phyloP scores from a whole-genome alignment of 2,797 vertebrate species.

The Glossophaga mutica region DNA sequence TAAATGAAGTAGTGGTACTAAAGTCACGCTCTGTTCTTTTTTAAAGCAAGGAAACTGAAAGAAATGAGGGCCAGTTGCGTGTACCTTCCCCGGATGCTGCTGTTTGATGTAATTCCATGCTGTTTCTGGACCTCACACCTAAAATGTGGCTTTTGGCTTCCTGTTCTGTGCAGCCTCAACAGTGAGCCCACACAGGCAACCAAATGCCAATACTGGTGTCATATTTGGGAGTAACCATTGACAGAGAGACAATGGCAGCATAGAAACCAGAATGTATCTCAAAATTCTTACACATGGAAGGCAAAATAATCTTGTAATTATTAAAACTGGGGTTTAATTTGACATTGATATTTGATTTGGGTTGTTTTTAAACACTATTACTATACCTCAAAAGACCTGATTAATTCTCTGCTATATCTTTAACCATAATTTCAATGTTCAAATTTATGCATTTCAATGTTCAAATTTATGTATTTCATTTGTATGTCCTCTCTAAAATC shows the following conservation, averaged over 20 bases:
- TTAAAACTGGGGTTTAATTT: conserved; percentile 32
- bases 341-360: neutral
- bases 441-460: conserved; percentile 41
- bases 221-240: neutral
- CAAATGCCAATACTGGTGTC: neutral
- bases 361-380: neutral
- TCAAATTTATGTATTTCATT: conserved; percentile 26
- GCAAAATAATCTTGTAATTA: conserved; percentile 48
- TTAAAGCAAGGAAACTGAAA: conserved; percentile 43
- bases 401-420: conserved; percentile 2
- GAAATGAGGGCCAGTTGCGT: neutral
- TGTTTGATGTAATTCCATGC: conserved; percentile 40
- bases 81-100: neutral
- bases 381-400: neutral
- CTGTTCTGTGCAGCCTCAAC: neutral
- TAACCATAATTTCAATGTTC: conserved; percentile 40
- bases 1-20: neutral
- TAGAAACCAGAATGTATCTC: neutral
- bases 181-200: neutral
- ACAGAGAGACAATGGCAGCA: conserved; percentile 6
- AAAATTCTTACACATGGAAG: neutral
- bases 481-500: neutral
- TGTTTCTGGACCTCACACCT: conserved; percentile 25
- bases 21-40: neutral
- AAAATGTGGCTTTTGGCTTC: conserved; percentile 16